Conservation (phyloP, 2,888 invertebrate genomes). For the Choristoneura rosaceana region DNA sequence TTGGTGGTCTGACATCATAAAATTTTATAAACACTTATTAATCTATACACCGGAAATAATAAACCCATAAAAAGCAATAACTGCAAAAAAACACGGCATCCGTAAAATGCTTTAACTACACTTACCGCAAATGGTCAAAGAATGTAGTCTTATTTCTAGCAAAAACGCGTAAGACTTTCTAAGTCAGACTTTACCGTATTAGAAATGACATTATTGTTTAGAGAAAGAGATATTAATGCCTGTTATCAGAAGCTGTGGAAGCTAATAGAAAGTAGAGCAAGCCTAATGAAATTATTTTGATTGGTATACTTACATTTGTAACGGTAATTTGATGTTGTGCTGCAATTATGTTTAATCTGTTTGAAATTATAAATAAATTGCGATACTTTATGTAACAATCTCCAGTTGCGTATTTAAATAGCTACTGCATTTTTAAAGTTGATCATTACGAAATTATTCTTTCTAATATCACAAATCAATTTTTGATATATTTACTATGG, state of each 20-base stretch:
- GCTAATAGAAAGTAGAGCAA: constrained; percentile 22
- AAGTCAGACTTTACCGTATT: neutral
- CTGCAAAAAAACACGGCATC: constrained; percentile 10
- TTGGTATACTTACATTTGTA: constrained; percentile 13
- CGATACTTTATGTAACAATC: too few relatives aligned
- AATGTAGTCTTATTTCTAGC: neutral
- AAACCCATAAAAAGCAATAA: constrained; percentile 16
- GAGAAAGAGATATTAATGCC: neutral
- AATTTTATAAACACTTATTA: constrained; percentile 7
- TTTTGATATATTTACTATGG: too few relatives aligned
- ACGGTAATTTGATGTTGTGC: constrained; percentile 6
- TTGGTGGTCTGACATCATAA: neutral
- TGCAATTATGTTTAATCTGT: constrained; percentile 20
- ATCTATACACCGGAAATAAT: constrained; percentile 17
- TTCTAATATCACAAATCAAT: too few relatives aligned
- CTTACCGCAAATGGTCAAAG: constrained; percentile 19
- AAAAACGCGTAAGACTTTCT: neutral
- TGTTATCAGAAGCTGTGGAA: constrained; percentile 12
- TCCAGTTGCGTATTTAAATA: too few relatives aligned
- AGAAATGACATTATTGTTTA: neutral
- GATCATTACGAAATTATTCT: too few relatives aligned
- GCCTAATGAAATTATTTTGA: constrained; percentile 25
- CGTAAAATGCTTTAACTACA: neutral
- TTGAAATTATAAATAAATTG: neutral
- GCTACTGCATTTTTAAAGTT: too few relatives aligned